A percentile compares a stretch with the other conserved stretches of the same genome.
phyloP scores from a whole-genome alignment of 1,140 invertebrate genomes.

The Calephelis nemesis region DNA sequence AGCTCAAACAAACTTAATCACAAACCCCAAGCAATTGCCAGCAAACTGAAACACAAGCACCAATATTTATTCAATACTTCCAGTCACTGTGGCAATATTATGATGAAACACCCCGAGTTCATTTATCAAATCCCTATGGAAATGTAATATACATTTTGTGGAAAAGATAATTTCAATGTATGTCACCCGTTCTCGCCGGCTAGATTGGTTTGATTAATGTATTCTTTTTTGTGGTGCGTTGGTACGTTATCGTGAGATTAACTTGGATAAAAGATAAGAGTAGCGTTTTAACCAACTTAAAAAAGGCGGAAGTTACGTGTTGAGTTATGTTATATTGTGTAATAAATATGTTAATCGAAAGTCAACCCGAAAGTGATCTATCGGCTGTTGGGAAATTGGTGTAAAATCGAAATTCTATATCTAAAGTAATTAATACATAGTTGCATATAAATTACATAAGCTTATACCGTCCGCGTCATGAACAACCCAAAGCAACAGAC shows the following conservation, averaged over 20 bases:
- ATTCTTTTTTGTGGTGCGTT: background rate
- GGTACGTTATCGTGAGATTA: conserved; percentile 10
- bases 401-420: too few species aligned
- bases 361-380: too few species aligned
- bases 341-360: too few species aligned
- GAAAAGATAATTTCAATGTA: conserved; percentile 17
- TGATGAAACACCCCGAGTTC: background rate
- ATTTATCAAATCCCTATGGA: conserved; percentile 13
- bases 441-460: too few species aligned
- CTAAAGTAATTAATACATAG: too few species aligned
- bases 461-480: too few species aligned
- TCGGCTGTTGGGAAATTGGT: too few species aligned
- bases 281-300: background rate
- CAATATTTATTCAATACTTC: conserved; percentile 14
- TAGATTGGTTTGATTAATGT: conserved; percentile 6
- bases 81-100: conserved; percentile 10
- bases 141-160: conserved; percentile 11
- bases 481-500: too few species aligned
- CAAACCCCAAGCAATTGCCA: background rate
- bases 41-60: background rate
- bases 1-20: too few species aligned
- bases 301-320: too few species aligned
- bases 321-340: too few species aligned
- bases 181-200: conserved; percentile 3
- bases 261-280: background rate